Base-by-base conservation (phyloP, 1,140 invertebrate genomes). In the Apocrypta bakeri region DNA sequence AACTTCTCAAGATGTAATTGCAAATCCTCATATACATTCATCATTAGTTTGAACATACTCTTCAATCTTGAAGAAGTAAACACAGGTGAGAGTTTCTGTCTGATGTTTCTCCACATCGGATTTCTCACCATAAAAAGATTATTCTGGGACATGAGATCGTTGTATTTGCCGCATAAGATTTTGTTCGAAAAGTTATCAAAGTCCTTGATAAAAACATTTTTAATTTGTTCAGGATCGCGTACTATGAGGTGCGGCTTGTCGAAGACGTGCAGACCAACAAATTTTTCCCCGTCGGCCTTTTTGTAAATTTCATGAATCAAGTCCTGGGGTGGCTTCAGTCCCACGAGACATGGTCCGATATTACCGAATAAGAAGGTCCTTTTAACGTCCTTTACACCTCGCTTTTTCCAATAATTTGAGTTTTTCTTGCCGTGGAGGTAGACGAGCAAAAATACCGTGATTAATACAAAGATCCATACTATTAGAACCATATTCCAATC, bases 31-130 rank as follows among this genome's bases (percentile, higher is more conserved):
- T 86, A 85, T 56, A 93, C 92, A 14, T 90, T 84, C 2, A 88
- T 25, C 79, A 94, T 92, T 1, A 92, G 84, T 1, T 91, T 85
- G 31, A 88, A 89, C 89, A 92, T 92, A 40, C 86, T 88, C 75
- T 92, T 93, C 40, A 93, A 63, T 61, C 90, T 92, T 0, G 89
- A 89, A 0, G 88, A 90, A 0, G 93, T 92, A 61, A 94, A 93
- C 1, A 92, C 86, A 21, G 92, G 91, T 0, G 93, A 88, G 77
- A 94, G 86, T 83, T 91, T 91, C 9, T 86, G 89, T 24, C 93
- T 87, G 9, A 93, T 84, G 66, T 92, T 72, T 73, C 82, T 90
- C 90, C 90, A 91, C 0, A 88, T 87, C 0, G 92, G 89, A 86
- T 89, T 88, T 1, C 76, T 42, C 2, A 87, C 81, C 0, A 83